A percentile compares a stretch with the other conserved stretches of the same genome.
phyloP scores from a whole-genome alignment of 2,113 vertebrate species.

The Lota lota region DNA sequence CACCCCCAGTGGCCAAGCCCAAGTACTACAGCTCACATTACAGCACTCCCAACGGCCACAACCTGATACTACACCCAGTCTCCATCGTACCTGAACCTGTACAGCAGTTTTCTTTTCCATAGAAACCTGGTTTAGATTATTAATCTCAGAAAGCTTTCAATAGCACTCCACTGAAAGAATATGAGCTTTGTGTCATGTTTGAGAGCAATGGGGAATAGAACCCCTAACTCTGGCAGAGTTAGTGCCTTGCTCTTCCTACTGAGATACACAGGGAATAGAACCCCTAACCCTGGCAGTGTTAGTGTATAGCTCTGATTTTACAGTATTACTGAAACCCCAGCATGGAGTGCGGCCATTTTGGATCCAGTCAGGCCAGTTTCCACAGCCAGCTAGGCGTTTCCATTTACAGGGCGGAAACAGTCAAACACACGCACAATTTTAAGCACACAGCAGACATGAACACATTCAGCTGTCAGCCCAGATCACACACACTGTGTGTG shows the following conservation, averaged over 20 bases:
- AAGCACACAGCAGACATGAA: constrained; percentile 14
- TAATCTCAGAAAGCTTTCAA: too few relatives aligned
- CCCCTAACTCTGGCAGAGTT: background rate
- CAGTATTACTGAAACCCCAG: background rate
- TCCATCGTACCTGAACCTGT: too few relatives aligned
- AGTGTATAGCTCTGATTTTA: background rate
- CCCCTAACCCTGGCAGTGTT: background rate
- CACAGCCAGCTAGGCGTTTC: constrained; percentile 3
- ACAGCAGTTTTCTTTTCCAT: too few relatives aligned
- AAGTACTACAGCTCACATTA: constrained; percentile 26
- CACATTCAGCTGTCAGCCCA: constrained; percentile 41
- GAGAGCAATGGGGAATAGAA: background rate
- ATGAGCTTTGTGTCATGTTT: background rate
- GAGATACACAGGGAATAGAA: background rate
- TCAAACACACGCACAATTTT: constrained; percentile 23
- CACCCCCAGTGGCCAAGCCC: constrained; percentile 7
- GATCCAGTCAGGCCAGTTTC: constrained; percentile 7
- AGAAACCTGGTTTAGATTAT: too few relatives aligned
- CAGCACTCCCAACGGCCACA: background rate
- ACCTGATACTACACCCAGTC: too few relatives aligned
- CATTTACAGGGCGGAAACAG: constrained; percentile 29
- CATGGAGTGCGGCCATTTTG: constrained; percentile 10
- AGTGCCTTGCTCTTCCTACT: background rate
- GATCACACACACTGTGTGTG: constrained; percentile 47
- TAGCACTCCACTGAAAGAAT: background rate